A percentile compares a stretch with the other conserved stretches of the same genome.
Conservation (phyloP, 2,888 invertebrate genomes). For the Coenonympha glycerion region DNA sequence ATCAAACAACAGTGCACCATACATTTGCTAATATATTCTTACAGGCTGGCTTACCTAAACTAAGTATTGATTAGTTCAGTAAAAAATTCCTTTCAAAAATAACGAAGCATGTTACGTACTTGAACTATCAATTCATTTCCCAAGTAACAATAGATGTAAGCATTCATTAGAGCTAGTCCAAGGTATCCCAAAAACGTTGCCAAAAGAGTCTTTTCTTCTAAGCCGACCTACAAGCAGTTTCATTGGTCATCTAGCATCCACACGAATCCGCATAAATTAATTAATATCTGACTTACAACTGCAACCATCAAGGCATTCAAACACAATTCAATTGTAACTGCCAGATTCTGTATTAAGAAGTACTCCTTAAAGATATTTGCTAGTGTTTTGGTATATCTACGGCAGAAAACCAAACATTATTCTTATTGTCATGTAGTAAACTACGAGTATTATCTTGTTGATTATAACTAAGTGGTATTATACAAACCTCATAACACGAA, state of each 20-base stretch:
- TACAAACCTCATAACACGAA: constrained; percentile 52
- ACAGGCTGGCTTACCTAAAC: no score
- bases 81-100: no score
- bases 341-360: constrained; percentile 58
- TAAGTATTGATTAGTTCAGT: no score
- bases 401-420: not conserved
- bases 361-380: constrained; percentile 51
- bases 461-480: not conserved
- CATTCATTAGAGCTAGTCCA: constrained; percentile 48
- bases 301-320: constrained; percentile 57
- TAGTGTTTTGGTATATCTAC: constrained; percentile 49
- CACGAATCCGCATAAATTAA: not conserved
- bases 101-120: constrained; percentile 48
- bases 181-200: constrained; percentile 49
- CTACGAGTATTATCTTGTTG: not conserved
- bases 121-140: constrained; percentile 55
- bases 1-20: no score
- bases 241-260: no score
- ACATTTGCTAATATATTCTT: no score
- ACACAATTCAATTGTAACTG: constrained; percentile 56
- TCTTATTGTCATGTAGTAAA: not conserved
- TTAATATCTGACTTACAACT: constrained; percentile 40
- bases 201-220: constrained; percentile 42
- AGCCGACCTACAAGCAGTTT: constrained; percentile 41
- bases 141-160: constrained; percentile 57